Evolutionary conservation across 2,797 vertebrate species (phyloP).

Genomic region (Eutrigla gurnardus): DNA sequence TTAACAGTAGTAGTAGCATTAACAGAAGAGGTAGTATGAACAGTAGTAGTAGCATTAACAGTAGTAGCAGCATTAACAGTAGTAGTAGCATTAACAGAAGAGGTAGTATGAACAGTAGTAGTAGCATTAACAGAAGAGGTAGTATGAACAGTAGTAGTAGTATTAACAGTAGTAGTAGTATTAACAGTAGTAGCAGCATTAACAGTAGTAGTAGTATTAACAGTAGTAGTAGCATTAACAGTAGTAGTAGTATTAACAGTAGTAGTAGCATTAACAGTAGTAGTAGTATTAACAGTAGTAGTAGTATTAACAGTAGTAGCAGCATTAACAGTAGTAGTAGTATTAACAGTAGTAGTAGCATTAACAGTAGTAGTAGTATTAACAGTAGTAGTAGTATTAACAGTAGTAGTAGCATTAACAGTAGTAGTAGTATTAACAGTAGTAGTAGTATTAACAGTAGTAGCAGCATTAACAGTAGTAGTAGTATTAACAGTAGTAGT

Average conservation of each 20-base stretch:
- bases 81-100: no score
- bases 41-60: background rate
- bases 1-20: no score
- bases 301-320: no score
- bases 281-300: background rate
- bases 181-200: background rate
- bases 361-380: no score
- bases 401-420: no score
- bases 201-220: background rate
- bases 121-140: background rate
- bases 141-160: background rate
- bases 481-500: background rate
- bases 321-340: no score
- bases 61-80: background rate
- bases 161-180: no score
- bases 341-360: background rate
- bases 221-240: background rate
- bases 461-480: no score
- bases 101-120: background rate
- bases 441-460: no score
- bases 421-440: background rate
- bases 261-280: no score
- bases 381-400: background rate
- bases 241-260: background rate
- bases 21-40: background rate